Conservation (phyloP, 2,797 vertebrate species). For the Apodemus agrarius region DNA sequence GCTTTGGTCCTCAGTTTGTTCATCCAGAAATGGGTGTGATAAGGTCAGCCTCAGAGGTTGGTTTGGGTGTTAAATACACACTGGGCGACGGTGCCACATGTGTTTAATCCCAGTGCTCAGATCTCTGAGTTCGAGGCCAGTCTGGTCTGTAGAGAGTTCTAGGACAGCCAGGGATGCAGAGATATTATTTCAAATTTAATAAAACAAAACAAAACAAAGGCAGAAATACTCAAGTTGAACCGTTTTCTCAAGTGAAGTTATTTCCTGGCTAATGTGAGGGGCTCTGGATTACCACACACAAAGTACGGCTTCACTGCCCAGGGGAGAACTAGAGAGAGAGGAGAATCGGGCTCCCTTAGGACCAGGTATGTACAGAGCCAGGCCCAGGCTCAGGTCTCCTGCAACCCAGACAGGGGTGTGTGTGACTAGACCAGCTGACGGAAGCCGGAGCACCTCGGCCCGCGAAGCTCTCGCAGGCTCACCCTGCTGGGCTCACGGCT, state of each 20-base stretch:
- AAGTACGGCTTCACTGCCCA: background rate
- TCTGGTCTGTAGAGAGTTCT: background rate
- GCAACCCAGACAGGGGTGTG: fast-evolving
- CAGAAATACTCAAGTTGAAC: slow-evolving; percentile 1
- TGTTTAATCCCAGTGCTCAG: background rate
- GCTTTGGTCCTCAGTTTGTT: background rate
- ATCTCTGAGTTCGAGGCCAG: background rate
- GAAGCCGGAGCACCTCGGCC: too few relatives aligned
- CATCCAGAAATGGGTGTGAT: background rate
- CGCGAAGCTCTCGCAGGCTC: background rate
- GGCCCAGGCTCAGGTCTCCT: background rate
- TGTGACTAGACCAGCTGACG: background rate
- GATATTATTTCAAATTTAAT: background rate
- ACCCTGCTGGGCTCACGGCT: background rate
- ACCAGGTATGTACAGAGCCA: background rate
- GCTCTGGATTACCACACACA: background rate
- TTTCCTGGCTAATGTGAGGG: background rate
- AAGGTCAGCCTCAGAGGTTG: background rate
- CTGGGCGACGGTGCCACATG: background rate
- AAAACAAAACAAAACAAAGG: background rate
- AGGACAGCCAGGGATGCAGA: background rate
- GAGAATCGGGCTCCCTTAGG: background rate
- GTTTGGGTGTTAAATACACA: background rate
- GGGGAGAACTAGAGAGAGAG: background rate
- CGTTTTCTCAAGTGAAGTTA: background rate